A percentile compares a stretch with the other conserved stretches of the same genome.
Conservation (phyloP, 2,113 vertebrate genomes). For the Glaucomys volans region DNA sequence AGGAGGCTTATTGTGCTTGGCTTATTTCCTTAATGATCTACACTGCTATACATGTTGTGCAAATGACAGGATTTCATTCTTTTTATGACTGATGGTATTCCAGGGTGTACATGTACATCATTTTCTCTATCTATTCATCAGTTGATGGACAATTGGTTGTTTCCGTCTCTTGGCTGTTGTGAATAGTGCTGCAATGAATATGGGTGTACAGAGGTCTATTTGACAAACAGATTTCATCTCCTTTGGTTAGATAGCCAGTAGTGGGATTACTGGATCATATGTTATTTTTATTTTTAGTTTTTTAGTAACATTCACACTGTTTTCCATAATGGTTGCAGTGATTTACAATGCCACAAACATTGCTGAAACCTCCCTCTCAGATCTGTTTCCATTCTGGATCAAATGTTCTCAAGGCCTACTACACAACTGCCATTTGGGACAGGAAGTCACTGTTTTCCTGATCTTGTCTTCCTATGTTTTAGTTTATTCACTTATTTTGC, state of each 20-base stretch:
- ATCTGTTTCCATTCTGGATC: background rate
- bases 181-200: background rate
- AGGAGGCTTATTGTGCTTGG: background rate
- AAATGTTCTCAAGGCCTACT: background rate
- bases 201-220: fast-evolving
- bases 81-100: no score
- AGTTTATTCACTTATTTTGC: background rate
- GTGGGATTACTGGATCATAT: background rate
- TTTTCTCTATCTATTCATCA: background rate
- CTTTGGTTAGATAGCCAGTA: no score
- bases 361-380: background rate
- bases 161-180: background rate
- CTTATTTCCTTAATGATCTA: background rate
- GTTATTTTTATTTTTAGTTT: background rate
- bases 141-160: background rate
- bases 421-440: background rate
- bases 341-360: background rate
- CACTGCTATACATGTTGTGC: background rate
- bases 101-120: background rate
- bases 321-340: background rate
- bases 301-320: no score
- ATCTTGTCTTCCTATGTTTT: background rate
- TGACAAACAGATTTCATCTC: background rate
- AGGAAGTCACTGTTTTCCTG: background rate
- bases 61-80: background rate